Percentiles rank a stretch among this genome's conserved stretches.
phyloP scores from a whole-genome alignment of 2,113 vertebrate genomes.

The Gobiocypris rarus region DNA sequence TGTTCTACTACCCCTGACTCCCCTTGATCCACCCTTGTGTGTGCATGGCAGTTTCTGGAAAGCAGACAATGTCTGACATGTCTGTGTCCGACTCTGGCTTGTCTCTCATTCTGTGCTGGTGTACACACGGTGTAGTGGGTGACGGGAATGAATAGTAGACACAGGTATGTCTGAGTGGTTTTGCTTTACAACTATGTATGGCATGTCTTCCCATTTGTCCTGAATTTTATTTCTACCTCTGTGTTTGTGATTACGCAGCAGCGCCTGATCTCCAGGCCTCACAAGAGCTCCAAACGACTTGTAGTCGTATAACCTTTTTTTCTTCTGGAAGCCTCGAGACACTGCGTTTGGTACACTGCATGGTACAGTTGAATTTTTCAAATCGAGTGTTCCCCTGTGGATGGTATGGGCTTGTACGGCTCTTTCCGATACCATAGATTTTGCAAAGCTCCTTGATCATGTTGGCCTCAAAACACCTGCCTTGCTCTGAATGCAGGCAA shows the following conservation, averaged over 20 bases:
- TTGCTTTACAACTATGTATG: too few relatives aligned
- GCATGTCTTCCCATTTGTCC: too few relatives aligned
- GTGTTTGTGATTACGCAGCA: too few relatives aligned
- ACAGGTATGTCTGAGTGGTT: too few relatives aligned
- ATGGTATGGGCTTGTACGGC: conserved; percentile 18
- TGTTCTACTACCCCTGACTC: not conserved
- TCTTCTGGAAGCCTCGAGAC: conserved; percentile 6
- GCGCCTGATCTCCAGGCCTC: conserved; percentile 41
- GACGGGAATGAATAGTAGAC: too few relatives aligned
- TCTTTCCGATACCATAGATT: conserved; percentile 25
- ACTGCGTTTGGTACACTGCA: too few relatives aligned
- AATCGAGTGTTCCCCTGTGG: conserved; percentile 38
- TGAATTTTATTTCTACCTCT: too few relatives aligned
- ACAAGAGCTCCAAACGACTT: conserved; percentile 2
- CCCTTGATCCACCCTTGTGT: not conserved
- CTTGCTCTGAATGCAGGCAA: conserved; percentile 10
- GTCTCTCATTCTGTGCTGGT: too few relatives aligned
- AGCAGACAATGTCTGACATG: too few relatives aligned
- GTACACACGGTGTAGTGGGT: too few relatives aligned
- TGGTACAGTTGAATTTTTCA: conserved; percentile 26
- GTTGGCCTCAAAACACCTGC: conserved; percentile 13
- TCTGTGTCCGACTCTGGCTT: too few relatives aligned
- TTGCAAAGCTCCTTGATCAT: conserved; percentile 23
- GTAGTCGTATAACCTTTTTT: conserved; percentile 38
- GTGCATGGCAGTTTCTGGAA: too few relatives aligned